phyloP scores from a whole-genome alignment of 2,888 invertebrate genomes.

The Ceratothoa steindachneri region DNA sequence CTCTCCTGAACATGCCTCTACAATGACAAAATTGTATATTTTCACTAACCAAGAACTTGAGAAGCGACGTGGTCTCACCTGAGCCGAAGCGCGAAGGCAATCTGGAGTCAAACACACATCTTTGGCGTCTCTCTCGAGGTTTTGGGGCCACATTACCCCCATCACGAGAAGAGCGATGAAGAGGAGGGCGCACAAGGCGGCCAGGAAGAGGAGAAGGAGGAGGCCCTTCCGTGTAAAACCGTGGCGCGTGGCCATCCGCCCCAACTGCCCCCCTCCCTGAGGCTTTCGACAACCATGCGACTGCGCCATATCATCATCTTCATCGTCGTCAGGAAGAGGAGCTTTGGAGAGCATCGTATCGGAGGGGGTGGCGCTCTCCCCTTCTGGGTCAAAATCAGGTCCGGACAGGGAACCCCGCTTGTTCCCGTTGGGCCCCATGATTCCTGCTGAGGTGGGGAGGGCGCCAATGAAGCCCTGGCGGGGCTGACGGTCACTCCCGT shows the following conservation, averaged over 20 bases:
- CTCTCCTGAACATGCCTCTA: too few species aligned
- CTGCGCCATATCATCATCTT: constrained; percentile 27
- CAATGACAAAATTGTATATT: too few species aligned
- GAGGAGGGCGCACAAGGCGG: constrained; percentile 52
- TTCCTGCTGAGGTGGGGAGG: background rate
- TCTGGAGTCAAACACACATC: constrained; percentile 56
- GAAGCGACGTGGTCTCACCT: too few species aligned
- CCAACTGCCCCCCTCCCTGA: constrained; percentile 24
- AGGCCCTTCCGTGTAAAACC: constrained; percentile 45
- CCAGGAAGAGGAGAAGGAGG: constrained; percentile 27
- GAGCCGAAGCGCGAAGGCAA: constrained; percentile 58
- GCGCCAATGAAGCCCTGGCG: background rate
- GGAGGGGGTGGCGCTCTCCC: constrained; percentile 36
- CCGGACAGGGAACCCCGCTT: background rate
- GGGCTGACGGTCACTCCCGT: background rate
- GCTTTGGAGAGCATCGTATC: constrained; percentile 41
- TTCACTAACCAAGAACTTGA: too few species aligned
- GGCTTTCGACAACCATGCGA: constrained; percentile 12
- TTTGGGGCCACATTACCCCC: constrained; percentile 56
- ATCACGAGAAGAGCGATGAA: constrained; percentile 56
- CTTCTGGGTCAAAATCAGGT: constrained; percentile 11
- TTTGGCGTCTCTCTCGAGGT: constrained; percentile 53
- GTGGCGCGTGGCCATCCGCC: constrained; percentile 35
- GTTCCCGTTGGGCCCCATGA: background rate
- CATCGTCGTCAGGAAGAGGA: constrained; percentile 34